phyloP scores from a whole-genome alignment of 2,797 vertebrate species.

The Coregonus suidteri region DNA sequence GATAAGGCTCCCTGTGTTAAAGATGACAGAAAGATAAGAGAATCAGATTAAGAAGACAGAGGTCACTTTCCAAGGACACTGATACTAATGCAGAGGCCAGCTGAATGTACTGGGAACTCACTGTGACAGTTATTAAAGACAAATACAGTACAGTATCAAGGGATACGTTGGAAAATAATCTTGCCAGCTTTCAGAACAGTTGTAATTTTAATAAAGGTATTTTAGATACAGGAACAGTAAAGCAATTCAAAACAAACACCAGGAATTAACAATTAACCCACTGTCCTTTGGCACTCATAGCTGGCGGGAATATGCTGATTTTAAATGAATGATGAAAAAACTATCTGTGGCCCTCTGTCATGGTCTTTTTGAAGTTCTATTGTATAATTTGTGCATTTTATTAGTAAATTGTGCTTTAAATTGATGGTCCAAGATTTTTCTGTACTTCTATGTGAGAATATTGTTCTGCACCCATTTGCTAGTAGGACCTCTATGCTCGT shows the following conservation, averaged over 20 bases:
- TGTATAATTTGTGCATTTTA: not conserved
- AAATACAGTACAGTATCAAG: not conserved
- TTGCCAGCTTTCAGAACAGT: not conserved
- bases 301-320: not conserved
- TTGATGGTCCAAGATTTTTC: not conserved
- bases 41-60: not conserved
- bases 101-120: not conserved
- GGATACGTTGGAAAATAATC: not conserved
- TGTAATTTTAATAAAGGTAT: not conserved
- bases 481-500: constrained; percentile 26
- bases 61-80: constrained; percentile 4
- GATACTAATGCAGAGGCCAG: not conserved
- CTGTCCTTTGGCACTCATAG: not conserved
- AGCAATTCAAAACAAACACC: not conserved
- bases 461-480: not conserved
- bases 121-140: not conserved
- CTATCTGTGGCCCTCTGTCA: not conserved
- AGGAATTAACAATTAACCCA: not conserved
- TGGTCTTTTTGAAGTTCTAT: not conserved
- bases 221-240: not conserved
- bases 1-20: not conserved
- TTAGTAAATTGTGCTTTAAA: not conserved
- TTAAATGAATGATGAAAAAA: not conserved
- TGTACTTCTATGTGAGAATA: not conserved
- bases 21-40: not conserved